Evolutionary conservation across 2,888 invertebrate species (phyloP), one percentile per base, ranked within the genome.

Genomic region (Lydus trimaculatus): DNA sequence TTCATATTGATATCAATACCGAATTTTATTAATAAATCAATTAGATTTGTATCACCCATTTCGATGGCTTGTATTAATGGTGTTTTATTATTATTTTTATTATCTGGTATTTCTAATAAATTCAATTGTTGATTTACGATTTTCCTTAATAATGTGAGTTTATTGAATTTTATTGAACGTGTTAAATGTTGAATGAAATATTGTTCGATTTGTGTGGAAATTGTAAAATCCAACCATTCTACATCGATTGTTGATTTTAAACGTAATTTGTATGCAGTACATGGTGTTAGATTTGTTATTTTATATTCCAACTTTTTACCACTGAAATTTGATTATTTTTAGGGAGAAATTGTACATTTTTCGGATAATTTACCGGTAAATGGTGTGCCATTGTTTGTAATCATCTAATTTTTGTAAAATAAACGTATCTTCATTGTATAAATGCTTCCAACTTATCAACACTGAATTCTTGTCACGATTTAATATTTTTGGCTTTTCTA

Each of bases 1-100:
- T 65, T 64, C 31, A 83, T 85, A 63, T 88, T 84, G 5, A 87
- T 72, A 52, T 86, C 86, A 0, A 87, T 88, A 0, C 87, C 87
- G 13, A 81, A 76, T 0, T 79, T 73, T 39, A 88, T 61, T n/a
- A 89, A 81, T 61, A 84, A 84, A 2, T 82, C 80, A 0, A 85
- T 85, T 61, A 85, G 86, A 72, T 81, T 82, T 2, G 85, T 39
- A 63, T 80, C 72, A 85, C 86, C 86, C 82, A 83, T 85, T 61
- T 83, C 81, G 7, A 87, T 82, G 4, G 88, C 87, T 2, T 86
- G 86, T 13, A 86, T 28, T n/a, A 56, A 28, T 56, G 56, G 15
- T 56, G 28, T 56, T 56, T 56, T 56, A 56, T 56, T 56, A n/a
- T 28, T n/a, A 2, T 15, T 11, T 13, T 25, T 56, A 56, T n/a